Evolutionary conservation across 2,113 vertebrate genomes (phyloP).

Genomic region (Vombatus ursinus): DNA sequence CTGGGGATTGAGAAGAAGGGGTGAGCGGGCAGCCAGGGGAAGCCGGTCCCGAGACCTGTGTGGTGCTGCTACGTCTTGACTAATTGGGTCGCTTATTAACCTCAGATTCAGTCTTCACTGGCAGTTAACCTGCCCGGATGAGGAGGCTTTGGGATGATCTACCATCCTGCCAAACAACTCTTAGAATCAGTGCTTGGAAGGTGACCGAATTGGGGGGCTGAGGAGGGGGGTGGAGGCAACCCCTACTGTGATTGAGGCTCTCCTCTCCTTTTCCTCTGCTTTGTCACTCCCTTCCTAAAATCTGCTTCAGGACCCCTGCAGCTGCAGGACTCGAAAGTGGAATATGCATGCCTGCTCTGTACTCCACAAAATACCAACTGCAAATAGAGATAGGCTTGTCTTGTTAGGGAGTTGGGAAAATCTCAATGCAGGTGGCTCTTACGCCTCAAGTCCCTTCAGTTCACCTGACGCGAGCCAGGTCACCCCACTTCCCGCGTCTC

Average conservation of each 20-base stretch:
- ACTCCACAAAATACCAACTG: background rate
- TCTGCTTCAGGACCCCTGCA: background rate
- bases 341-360: background rate
- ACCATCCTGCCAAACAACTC: background rate
- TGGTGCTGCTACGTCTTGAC: too few relatives aligned
- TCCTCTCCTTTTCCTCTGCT: background rate
- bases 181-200: background rate
- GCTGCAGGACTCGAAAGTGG: background rate
- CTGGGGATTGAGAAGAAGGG: background rate
- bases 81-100: background rate
- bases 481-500: background rate
- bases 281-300: background rate
- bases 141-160: background rate
- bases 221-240: too few relatives aligned
- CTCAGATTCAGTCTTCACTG: background rate
- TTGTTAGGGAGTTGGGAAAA: conserved; percentile 46
- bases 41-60: background rate
- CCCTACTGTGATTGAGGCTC: background rate
- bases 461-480: background rate
- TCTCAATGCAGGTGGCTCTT: conserved; percentile 56
- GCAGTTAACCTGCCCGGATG: conserved; percentile 34
- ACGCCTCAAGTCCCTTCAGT: conserved; percentile 36
- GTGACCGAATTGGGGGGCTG: background rate
- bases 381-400: background rate
- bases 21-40: too few relatives aligned